Evolutionary conservation across 1,140 invertebrate species (phyloP).

Genomic region (Araneus ventricosus): DNA sequence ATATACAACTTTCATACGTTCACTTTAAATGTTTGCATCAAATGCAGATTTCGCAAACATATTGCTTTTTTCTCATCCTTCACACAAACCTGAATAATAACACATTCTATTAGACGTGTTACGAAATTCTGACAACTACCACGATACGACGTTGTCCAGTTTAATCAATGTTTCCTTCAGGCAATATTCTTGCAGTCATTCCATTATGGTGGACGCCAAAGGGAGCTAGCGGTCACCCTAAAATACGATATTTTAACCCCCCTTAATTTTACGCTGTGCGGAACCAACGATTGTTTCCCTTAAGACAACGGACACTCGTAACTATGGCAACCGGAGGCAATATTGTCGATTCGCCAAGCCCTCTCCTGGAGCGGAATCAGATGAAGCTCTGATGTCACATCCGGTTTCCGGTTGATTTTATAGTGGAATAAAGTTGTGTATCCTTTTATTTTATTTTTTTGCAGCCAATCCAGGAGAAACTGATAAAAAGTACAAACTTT

Average conservation of each 20-base stretch:
- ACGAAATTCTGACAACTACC: too few species aligned
- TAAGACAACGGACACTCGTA: slow-evolving; percentile 15
- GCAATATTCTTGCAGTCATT: slow-evolving; percentile 4
- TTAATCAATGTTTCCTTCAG: neutral
- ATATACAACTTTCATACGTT: too few species aligned
- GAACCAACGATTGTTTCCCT: neutral
- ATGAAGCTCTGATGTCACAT: slow-evolving; percentile 50
- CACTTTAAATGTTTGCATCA: too few species aligned
- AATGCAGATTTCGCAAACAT: too few species aligned
- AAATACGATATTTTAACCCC: slow-evolving; percentile 35
- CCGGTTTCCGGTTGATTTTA: slow-evolving; percentile 62
- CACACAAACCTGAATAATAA: too few species aligned
- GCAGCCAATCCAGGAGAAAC: neutral
- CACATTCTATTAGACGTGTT: too few species aligned
- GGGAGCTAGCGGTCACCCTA: neutral
- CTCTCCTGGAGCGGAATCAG: slow-evolving; percentile 38
- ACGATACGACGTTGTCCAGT: neutral
- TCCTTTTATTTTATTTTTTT: neutral
- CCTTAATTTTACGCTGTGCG: slow-evolving; percentile 41
- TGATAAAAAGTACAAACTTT: too few species aligned
- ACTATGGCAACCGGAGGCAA: slow-evolving; percentile 22
- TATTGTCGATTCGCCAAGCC: slow-evolving; percentile 5
- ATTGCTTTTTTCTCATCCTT: too few species aligned
- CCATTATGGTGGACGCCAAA: neutral
- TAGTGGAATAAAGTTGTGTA: neutral